These are phyloP conservation scores for Periparus ater DNA, from an alignment of 2,797 vertebrate species.

Conservation along the genomic window DNA sequence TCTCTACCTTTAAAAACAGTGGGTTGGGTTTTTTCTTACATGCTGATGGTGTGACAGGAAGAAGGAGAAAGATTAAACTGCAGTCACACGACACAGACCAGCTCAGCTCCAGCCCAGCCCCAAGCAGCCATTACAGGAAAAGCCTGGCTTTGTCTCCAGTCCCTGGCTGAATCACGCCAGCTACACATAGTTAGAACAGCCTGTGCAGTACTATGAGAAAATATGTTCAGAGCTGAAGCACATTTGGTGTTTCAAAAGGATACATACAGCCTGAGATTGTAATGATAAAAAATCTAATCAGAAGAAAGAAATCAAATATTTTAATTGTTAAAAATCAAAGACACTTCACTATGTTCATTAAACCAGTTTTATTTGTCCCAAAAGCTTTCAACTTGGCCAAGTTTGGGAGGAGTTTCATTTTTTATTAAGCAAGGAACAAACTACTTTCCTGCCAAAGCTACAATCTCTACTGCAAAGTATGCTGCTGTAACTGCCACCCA, in stretches of 20 bases:
- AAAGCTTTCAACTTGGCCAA: not conserved
- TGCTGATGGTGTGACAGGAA: not conserved
- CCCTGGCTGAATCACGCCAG: constrained; percentile 21
- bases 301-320: not conserved
- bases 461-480: not conserved
- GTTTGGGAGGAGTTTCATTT: not conserved
- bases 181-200: constrained; percentile 8
- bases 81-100: not conserved
- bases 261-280: not conserved
- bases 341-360: not conserved
- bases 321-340: constrained; percentile 16
- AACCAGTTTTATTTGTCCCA: constrained; percentile 10
- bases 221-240: not conserved
- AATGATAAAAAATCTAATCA: not conserved
- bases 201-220: not conserved
- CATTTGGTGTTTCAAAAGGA: not conserved
- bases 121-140: constrained; percentile 61
- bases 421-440: constrained; percentile 25
- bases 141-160: constrained; percentile 54
- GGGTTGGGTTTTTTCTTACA: not conserved
- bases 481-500: not conserved
- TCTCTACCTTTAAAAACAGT: constrained; percentile 4
- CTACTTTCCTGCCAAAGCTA: constrained; percentile 11
- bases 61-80: not conserved
- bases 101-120: constrained; percentile 31